Evolutionary conservation across 2,797 vertebrate species (phyloP).

Genomic region (Xyrichtys novacula): DNA sequence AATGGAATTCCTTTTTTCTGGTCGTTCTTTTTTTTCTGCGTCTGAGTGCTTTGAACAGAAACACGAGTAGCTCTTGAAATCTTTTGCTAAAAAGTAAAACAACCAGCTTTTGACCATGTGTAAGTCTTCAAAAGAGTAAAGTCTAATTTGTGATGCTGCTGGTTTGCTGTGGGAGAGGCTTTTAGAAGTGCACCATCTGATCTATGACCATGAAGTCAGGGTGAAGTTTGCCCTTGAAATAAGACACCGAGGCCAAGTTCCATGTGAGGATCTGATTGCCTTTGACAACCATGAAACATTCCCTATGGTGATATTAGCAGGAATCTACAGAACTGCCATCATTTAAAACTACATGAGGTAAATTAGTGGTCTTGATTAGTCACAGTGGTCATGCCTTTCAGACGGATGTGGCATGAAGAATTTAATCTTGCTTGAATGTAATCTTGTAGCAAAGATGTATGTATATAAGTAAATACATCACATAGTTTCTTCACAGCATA

Average conservation of each 20-base stretch:
- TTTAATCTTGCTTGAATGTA: background rate
- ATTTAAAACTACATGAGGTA: background rate
- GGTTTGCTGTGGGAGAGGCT: conserved; percentile 4
- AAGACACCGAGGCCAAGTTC: conserved; percentile 23
- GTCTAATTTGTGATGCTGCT: conserved; percentile 13
- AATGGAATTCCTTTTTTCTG: background rate
- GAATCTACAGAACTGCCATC: conserved; percentile 7
- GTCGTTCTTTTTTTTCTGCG: background rate
- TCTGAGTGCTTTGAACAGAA: background rate
- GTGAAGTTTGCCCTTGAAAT: conserved; percentile 55
- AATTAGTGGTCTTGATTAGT: conserved; percentile 20
- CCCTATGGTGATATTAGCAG: conserved; percentile 23
- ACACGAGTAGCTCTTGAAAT: conserved; percentile 3
- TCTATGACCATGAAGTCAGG: conserved; percentile 37
- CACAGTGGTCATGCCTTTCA: background rate
- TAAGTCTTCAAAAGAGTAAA: conserved; percentile 2
- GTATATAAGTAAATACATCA: too few relatives aligned
- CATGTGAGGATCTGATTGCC: conserved; percentile 42
- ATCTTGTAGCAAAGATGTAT: too few relatives aligned
- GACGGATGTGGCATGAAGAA: background rate
- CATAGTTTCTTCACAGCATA: too few relatives aligned
- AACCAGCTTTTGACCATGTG: background rate
- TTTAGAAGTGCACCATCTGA: conserved; percentile 35
- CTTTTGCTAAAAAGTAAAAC: conserved; percentile 5
- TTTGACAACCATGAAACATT: conserved; percentile 38